Conservation (phyloP, 1,140 invertebrate genomes). For the Gryllus bimaculatus region DNA sequence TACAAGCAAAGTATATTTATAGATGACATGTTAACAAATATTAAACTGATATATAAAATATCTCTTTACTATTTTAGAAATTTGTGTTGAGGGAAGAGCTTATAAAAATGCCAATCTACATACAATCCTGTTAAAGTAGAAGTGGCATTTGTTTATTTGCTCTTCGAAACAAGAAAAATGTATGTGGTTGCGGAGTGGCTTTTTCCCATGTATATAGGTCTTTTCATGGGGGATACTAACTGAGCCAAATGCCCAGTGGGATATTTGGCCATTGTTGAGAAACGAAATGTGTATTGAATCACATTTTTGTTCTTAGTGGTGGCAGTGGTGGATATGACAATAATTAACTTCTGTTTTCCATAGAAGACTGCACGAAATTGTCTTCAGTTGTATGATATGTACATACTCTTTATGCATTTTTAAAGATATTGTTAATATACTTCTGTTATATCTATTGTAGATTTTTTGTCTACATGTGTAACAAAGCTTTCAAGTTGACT, state of each 20-base stretch:
- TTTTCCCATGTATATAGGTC: background rate
- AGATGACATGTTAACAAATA: too few species aligned
- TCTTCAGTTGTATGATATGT: slow-evolving; percentile 16
- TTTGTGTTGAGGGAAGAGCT: background rate
- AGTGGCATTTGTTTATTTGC: too few species aligned
- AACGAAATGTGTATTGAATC: background rate
- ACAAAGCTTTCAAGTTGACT: slow-evolving; percentile 8
- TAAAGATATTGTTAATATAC: slow-evolving; percentile 15
- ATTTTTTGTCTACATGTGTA: slow-evolving; percentile 16
- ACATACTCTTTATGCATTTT: slow-evolving; percentile 14
- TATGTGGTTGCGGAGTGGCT: background rate
- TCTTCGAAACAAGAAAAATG: too few species aligned
- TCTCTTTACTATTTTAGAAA: too few species aligned
- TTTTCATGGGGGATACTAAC: background rate
- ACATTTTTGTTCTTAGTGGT: slow-evolving; percentile 10
- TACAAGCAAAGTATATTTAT: too few species aligned
- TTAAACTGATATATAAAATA: too few species aligned
- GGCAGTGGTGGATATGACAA: slow-evolving; percentile 5
- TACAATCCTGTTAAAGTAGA: too few species aligned
- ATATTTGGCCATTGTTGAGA: background rate
- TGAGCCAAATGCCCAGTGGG: background rate
- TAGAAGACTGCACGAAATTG: slow-evolving; percentile 10
- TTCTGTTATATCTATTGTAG: slow-evolving; percentile 8
- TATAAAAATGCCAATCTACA: too few species aligned
- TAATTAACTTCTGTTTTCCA: slow-evolving; percentile 10